Conservation (phyloP, 2,888 invertebrate genomes). For the Acrobasis suavella region DNA sequence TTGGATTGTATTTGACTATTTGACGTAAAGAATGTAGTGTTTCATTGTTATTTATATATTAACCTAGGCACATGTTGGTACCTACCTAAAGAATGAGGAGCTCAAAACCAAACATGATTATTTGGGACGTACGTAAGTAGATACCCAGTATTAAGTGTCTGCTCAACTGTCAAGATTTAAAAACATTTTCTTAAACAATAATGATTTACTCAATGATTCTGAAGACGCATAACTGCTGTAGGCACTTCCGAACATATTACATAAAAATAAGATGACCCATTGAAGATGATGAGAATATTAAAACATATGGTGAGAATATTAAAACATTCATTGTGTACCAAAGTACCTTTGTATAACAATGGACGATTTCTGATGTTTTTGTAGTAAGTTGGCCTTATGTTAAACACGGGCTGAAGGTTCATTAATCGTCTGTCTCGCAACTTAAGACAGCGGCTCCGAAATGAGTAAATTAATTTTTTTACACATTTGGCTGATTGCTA, state of each 20-base stretch:
- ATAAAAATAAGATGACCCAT: constrained; percentile 11
- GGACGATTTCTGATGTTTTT: constrained; percentile 14
- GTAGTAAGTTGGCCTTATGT: constrained; percentile 17
- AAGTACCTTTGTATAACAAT: constrained; percentile 15
- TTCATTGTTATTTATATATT: no score
- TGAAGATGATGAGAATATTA: constrained; percentile 1
- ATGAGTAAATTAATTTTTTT: constrained; percentile 17
- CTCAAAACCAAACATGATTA: no score
- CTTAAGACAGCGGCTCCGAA: not conserved
- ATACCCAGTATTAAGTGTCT: not conserved
- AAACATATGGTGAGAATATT: constrained; percentile 10
- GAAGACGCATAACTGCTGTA: not conserved
- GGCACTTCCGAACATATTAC: not conserved
- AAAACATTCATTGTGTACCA: constrained; percentile 13
- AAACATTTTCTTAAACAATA: not conserved
- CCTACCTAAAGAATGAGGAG: no score
- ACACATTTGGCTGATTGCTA: constrained; percentile 1
- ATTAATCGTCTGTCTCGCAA: constrained; percentile 1
- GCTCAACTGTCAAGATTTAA: not conserved
- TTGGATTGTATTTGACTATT: no score
- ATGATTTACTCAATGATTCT: not conserved
- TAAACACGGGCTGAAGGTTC: not conserved
- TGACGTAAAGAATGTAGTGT: no score
- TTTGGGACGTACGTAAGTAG: not conserved
- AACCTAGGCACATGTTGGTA: no score